Percentiles rank a stretch among this genome's conserved stretches.
Evolutionary conservation across 1,140 invertebrate species (phyloP).

Genomic region (Philopotamus ludificatus): DNA sequence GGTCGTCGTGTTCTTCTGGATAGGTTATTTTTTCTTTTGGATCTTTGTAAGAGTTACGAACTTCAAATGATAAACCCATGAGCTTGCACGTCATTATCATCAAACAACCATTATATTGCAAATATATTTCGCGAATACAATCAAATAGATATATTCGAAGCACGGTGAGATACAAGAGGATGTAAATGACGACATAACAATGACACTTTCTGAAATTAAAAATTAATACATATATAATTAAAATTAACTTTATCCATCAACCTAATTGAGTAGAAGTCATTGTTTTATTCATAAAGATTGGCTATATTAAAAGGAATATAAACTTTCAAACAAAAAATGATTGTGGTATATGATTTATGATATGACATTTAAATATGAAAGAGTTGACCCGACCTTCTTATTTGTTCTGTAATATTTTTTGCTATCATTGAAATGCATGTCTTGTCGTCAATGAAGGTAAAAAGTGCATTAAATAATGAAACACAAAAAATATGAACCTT

Average conservation of each 20-base stretch:
- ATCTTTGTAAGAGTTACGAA: slow-evolving; percentile 8
- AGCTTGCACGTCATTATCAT: slow-evolving; percentile 30
- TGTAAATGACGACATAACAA: slow-evolving; percentile 2
- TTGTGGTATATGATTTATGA: no score
- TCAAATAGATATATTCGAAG: slow-evolving; percentile 17
- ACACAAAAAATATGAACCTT: no score
- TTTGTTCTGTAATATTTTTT: no score
- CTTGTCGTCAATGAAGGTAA: no score
- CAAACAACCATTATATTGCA: slow-evolving; percentile 8
- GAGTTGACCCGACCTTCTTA: no score
- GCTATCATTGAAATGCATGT: no score
- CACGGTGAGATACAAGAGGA: slow-evolving; percentile 13
- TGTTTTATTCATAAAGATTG: no score
- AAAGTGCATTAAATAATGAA: no score
- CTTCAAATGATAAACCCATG: slow-evolving; percentile 32
- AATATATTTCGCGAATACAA: neutral
- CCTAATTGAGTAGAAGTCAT: no score
- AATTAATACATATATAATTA: neutral
- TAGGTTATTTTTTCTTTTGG: neutral
- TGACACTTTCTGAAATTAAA: slow-evolving; percentile 27
- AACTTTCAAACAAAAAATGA: no score
- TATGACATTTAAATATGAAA: no score
- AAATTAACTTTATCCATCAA: neutral
- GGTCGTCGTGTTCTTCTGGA: slow-evolving; percentile 6
- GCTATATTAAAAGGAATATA: no score